Evolutionary conservation across 2,888 invertebrate species (phyloP).

Genomic region (Cerceris ruficornis): DNA sequence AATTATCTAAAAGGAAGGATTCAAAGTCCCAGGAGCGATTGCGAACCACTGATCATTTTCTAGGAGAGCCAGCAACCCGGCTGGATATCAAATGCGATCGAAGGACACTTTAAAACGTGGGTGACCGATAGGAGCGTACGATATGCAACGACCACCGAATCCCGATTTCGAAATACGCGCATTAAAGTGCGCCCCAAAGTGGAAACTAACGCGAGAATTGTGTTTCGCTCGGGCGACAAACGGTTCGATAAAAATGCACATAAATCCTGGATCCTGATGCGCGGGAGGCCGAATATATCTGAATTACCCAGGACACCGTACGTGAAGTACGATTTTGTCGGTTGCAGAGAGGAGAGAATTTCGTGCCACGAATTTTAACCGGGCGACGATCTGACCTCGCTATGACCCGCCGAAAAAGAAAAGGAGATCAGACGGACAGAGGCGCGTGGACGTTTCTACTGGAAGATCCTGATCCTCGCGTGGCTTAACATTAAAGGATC

Average conservation of each 20-base stretch:
- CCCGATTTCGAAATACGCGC: background rate
- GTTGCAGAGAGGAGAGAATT: too few relatives aligned
- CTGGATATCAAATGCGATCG: constrained; percentile 30
- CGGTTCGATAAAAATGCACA: constrained; percentile 57
- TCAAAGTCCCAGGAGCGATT: background rate
- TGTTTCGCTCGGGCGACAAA: background rate
- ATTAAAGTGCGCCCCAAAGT: background rate
- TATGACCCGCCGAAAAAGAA: background rate
- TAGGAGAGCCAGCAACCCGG: background rate
- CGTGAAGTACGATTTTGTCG: background rate
- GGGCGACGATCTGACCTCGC: background rate
- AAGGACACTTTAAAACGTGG: constrained; percentile 45
- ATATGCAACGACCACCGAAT: constrained; percentile 21
- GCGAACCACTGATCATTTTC: background rate
- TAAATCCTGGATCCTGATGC: constrained; percentile 62
- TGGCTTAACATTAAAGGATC: constrained; percentile 48
- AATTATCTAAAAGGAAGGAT: too few relatives aligned
- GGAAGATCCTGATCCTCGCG: constrained; percentile 45
- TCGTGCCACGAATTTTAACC: background rate
- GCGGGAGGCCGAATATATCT: constrained; percentile 44
- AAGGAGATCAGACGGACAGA: constrained; percentile 53
- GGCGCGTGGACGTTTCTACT: constrained; percentile 35
- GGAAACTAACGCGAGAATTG: constrained; percentile 21
- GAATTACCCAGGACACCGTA: background rate
- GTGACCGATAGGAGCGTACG: constrained; percentile 21